Base-by-base conservation (phyloP, 2,113 vertebrate species). In the Melanerpes aurifrons region DNA sequence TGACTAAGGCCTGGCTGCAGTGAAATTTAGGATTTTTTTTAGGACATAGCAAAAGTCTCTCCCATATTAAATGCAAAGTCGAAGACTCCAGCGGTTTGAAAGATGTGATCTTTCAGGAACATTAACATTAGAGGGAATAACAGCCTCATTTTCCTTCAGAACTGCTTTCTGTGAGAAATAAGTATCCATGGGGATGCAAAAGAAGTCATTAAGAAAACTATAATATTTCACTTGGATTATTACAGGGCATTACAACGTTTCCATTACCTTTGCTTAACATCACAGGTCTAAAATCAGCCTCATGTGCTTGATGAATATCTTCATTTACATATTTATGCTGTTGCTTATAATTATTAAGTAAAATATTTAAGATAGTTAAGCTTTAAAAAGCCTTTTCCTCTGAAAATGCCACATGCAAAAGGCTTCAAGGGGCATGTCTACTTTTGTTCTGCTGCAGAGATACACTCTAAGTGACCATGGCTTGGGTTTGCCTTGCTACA, bases 221-320 rank as follows among this genome's bases (percentile, higher is more conserved):
- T 61, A 84, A 82, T 87, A 73, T 66, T 94, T 92, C 84, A 87
- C 26, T 72, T 45, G 73, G 66, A 85, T 84, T 95, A 82, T 85
- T 87, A 62, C 35, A 87, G 24, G 31, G 61, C 5, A 0, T 87
- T 78, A 81, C 87, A 87, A 85, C 94, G 68, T 81, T 93, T 92
- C 54, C 50, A 70, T 87, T 90, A 53, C 37, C 20, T 77, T 87
- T 0, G 0, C 58, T 90, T 94, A 92, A 57, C 87, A 90, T 87
- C 57, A 78, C 66, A 75, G 72, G 32, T 66, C 86, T 77, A 81
- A 78, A 92, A 85, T 66, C 73, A 85, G 66, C 48, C 67, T 94
- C 21, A 57, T 94, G 69, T 54, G 31, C 31, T 73, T 90, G 79
- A 94, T 62, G 40, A 66, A 73, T 63, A 72, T 56, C 1, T 29